These are phyloP conservation scores for Percopsis omiscomaycus DNA, from an alignment of 2,797 vertebrate genomes.

Conservation along the genomic window DNA sequence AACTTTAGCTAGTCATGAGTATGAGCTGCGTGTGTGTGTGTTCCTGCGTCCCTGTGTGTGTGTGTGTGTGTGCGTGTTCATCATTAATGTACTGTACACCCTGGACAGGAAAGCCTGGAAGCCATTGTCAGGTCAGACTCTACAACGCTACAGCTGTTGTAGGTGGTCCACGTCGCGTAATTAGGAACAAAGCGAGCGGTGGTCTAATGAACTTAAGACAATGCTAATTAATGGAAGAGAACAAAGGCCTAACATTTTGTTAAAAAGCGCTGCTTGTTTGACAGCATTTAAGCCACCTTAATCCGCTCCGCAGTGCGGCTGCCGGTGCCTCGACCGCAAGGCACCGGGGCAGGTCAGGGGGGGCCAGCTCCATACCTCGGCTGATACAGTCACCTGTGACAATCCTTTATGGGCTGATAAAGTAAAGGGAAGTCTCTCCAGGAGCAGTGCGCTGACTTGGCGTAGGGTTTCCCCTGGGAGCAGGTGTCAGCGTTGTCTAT, in stretches of 20 bases:
- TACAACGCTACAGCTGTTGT: conserved; percentile 82
- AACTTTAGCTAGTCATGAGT: conserved; percentile 30
- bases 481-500: conserved; percentile 96
- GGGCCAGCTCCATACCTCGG: conserved; percentile 83
- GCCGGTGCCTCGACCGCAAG: conserved; percentile 59
- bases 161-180: conserved; percentile 81
- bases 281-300: conserved; percentile 85
- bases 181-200: conserved; percentile 79
- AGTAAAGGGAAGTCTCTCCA: conserved; percentile 85
- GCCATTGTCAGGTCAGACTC: conserved; percentile 86
- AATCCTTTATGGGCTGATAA: conserved; percentile 89
- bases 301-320: conserved; percentile 77
- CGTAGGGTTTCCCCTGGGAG: conserved; percentile 81
- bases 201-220: conserved; percentile 99
- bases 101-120: conserved; percentile 69
- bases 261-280: conserved; percentile 83
- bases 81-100: conserved; percentile 61
- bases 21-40: conserved; percentile 12
- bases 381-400: conserved; percentile 90
- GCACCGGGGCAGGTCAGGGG: conserved; percentile 70
- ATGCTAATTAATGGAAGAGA: conserved; percentile 92
- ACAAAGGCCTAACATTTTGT: conserved; percentile 91
- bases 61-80: neutral
- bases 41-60: conserved; percentile 22
- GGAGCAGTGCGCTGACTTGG: conserved; percentile 78